Conservation (phyloP, 1,140 invertebrate genomes). For the Campoletis sonorensis region DNA sequence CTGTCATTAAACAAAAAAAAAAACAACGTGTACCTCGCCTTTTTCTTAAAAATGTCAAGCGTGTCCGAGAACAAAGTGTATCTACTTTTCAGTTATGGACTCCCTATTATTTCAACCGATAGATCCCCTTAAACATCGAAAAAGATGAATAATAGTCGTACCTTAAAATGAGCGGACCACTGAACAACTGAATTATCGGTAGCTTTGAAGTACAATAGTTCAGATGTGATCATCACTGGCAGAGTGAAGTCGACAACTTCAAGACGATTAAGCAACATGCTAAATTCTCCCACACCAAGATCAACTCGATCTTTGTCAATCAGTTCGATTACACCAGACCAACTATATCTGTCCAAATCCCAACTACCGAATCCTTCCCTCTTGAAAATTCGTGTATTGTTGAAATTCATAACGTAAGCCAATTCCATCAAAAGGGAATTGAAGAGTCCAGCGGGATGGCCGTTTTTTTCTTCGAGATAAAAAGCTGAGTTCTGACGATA, state of each 20-base stretch:
- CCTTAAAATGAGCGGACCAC: conserved; percentile 63
- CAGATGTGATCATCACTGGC: conserved; percentile 58
- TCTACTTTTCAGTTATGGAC: no score
- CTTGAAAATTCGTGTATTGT: conserved; percentile 12
- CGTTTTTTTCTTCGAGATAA: conserved; percentile 38
- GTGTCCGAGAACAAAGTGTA: no score
- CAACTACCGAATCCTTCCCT: conserved; percentile 55
- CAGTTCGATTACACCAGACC: conserved; percentile 63
- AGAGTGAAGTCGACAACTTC: conserved; percentile 62
- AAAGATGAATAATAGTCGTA: no score
- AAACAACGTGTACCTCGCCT: no score
- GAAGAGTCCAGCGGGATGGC: conserved; percentile 43
- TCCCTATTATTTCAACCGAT: no score
- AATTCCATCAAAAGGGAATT: conserved; percentile 57
- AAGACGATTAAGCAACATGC: conserved; percentile 57
- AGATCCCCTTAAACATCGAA: neutral
- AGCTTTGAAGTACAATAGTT: conserved; percentile 58
- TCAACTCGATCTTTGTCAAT: conserved; percentile 54
- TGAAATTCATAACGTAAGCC: conserved; percentile 60
- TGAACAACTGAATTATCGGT: conserved; percentile 45
- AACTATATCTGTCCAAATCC: conserved; percentile 46
- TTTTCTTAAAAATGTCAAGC: no score
- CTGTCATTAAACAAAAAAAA: no score
- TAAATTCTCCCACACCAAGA: conserved; percentile 60
- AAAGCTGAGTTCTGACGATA: conserved; percentile 53